These are phyloP conservation scores for Caerostris extrusa DNA, from an alignment of 1,140 invertebrate genomes.

Conservation along the genomic window DNA sequence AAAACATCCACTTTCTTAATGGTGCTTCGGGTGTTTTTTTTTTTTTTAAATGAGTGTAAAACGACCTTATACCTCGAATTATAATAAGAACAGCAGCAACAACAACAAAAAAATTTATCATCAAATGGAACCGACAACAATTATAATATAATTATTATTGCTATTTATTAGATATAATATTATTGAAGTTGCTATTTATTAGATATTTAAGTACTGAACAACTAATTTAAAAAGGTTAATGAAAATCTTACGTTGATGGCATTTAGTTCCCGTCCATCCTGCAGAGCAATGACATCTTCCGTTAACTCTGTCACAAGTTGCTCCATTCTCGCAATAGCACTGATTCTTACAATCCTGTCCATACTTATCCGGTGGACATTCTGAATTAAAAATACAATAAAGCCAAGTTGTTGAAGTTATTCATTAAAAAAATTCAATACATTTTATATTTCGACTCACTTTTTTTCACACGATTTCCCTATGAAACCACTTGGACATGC, in stretches of 20 bases:
- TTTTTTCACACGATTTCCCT: slow-evolving; percentile 76
- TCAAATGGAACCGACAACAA: no score
- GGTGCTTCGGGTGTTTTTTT: no score
- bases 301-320: slow-evolving; percentile 89
- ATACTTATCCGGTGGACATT: slow-evolving; percentile 89
- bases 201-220: no score
- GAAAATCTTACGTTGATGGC: slow-evolving; percentile 46
- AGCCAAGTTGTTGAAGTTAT: background rate
- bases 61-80: no score
- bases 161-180: no score
- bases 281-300: slow-evolving; percentile 92
- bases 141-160: no score
- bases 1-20: no score
- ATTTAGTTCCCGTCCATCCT: slow-evolving; percentile 88
- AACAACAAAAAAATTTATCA: no score
- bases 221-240: background rate
- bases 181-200: no score
- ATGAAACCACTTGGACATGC: slow-evolving; percentile 66
- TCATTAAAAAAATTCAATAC: background rate
- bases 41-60: no score
- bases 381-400: slow-evolving; percentile 37
- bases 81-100: no score
- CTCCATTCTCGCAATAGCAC: slow-evolving; percentile 92
- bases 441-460: slow-evolving; percentile 27
- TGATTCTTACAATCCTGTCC: slow-evolving; percentile 88